Conservation (phyloP, 1,140 invertebrate species). For the Aphaenogaster rudis region DNA sequence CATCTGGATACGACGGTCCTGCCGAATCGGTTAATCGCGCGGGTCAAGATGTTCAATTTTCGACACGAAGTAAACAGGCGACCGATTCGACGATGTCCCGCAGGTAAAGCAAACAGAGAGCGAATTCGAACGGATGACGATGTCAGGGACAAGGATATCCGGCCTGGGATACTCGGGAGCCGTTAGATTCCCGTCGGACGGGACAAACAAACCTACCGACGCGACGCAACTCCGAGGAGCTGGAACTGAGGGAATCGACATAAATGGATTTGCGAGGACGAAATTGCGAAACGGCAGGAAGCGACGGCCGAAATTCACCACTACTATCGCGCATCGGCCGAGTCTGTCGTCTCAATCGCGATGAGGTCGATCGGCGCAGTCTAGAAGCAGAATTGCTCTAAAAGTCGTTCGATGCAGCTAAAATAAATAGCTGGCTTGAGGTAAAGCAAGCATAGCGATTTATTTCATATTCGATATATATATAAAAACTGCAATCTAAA, state of each 20-base stretch:
- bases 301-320: conserved; percentile 35
- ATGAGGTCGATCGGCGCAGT: neutral
- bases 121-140: conserved; percentile 54
- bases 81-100: conserved; percentile 20
- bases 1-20: conserved; percentile 3
- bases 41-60: conserved; percentile 36
- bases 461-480: neutral
- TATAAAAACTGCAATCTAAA: neutral
- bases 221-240: conserved; percentile 24
- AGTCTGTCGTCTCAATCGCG: neutral
- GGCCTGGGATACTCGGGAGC: conserved; percentile 26
- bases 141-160: conserved; percentile 63
- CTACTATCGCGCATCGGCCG: neutral
- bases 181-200: conserved; percentile 22
- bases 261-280: conserved; percentile 60
- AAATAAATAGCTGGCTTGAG: conserved; percentile 10
- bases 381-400: neutral
- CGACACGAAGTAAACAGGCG: neutral
- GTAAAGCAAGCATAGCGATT: neutral
- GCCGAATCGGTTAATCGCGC: conserved; percentile 19
- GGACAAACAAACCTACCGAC: conserved; percentile 52
- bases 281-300: conserved; percentile 58
- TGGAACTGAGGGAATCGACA: conserved; percentile 33
- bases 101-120: conserved; percentile 33
- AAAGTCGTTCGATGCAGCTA: neutral